Conservation (phyloP, 1,140 invertebrate genomes). For the Cyphomyrmex costatus region DNA sequence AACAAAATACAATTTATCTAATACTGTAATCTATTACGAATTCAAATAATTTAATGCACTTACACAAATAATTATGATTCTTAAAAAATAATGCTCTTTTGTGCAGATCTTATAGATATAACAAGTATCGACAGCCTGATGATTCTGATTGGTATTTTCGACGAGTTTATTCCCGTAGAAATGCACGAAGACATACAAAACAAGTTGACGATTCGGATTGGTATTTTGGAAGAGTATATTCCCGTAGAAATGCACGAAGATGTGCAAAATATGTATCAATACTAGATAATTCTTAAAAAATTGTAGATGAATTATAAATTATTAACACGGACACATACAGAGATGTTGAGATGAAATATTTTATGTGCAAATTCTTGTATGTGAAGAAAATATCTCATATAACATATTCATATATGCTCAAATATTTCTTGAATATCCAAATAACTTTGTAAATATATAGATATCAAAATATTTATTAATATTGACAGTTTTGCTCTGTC, state of each 20-base stretch:
- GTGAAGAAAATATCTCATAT: neutral
- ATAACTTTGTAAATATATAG: neutral
- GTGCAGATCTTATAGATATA: neutral
- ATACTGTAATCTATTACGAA: neutral
- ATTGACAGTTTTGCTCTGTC: neutral
- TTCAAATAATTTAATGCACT: neutral
- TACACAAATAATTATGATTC: neutral
- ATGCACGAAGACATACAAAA: constrained; percentile 13
- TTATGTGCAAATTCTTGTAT: neutral
- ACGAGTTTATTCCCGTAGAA: constrained; percentile 24
- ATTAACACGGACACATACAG: neutral
- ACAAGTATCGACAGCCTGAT: neutral
- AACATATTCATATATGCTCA: neutral
- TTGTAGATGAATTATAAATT: neutral
- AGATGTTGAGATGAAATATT: neutral
- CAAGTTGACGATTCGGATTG: neutral
- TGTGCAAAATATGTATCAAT: neutral
- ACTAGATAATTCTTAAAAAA: neutral
- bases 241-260: constrained; percentile 34
- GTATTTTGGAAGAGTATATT: constrained; percentile 28
- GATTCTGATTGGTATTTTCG: constrained; percentile 39
- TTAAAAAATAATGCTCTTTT: constrained; percentile 2
- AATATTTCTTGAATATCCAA: constrained; percentile 13
- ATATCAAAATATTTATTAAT: neutral
- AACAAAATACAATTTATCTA: neutral